Conservation (phyloP, 2,113 vertebrate genomes). For the Hippotragus niger region DNA sequence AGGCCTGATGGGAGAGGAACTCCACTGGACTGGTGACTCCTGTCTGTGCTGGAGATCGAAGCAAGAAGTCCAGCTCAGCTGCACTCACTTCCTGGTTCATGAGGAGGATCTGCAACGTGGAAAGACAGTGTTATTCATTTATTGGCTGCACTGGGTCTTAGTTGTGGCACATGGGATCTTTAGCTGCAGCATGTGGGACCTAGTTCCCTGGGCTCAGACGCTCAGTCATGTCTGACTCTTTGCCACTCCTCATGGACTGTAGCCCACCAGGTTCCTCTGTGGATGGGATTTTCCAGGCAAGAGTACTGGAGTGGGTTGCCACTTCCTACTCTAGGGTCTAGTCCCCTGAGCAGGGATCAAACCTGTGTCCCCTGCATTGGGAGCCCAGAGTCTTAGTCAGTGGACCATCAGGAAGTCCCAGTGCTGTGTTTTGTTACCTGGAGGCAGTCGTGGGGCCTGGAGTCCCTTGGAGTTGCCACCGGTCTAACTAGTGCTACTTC, state of each 20-base stretch:
- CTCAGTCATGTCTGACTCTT: not conserved
- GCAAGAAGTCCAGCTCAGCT: slow-evolving; percentile 92
- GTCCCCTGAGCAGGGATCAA: not conserved
- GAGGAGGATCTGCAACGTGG: slow-evolving; percentile 87
- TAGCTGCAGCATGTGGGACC: not conserved
- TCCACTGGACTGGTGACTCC: slow-evolving; percentile 89
- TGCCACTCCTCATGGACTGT: not conserved
- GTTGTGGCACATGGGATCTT: not conserved
- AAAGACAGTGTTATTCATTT: not conserved
- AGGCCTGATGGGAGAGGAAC: slow-evolving; percentile 92
- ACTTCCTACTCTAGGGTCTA: not conserved
- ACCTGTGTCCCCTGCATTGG: not conserved
- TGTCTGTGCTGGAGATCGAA: slow-evolving; percentile 88
- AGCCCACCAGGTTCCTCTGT: not conserved
- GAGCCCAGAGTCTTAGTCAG: not conserved
- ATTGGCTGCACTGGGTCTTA: not conserved
- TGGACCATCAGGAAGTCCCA: not conserved
- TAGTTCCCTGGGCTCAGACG: not conserved
- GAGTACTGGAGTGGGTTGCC: not conserved
- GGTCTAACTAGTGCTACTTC: not conserved
- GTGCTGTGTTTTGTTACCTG: not conserved
- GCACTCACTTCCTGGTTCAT: slow-evolving; percentile 88
- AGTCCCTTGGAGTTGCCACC: not conserved
- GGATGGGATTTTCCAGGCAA: not conserved
- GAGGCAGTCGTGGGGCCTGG: not conserved